Conservation (phyloP, 2,888 invertebrate genomes). For the Stenotaenia linearis region DNA sequence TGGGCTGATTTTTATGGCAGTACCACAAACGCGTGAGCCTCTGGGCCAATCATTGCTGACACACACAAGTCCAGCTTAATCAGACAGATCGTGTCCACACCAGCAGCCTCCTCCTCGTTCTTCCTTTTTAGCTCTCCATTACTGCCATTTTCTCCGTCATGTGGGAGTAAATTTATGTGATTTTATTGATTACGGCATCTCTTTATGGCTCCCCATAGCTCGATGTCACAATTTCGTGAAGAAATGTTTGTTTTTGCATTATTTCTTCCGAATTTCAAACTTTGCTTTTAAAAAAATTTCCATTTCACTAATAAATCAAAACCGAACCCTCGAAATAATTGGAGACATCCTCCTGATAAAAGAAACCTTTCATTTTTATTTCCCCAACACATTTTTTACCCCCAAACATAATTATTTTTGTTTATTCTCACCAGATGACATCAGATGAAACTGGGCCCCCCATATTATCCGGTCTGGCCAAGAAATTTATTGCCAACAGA, state of each 20-base stretch:
- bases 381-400: not conserved
- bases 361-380: not conserved
- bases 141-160: not conserved
- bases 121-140: not conserved
- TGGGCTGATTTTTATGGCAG: conserved; percentile 2
- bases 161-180: not conserved
- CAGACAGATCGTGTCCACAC: not conserved
- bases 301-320: not conserved
- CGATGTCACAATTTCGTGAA: not conserved
- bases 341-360: not conserved
- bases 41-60: conserved; percentile 12
- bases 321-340: not conserved
- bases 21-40: not conserved
- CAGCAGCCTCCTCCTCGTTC: not conserved
- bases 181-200: not conserved
- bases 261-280: not conserved
- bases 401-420: not conserved
- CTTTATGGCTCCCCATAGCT: not conserved
- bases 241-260: not conserved
- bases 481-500: conserved; percentile 13
- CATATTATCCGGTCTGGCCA: not conserved
- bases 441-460: not conserved
- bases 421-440: not conserved
- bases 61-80: conserved; percentile 15
- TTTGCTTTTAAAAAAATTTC: not conserved